phyloP scores from a whole-genome alignment of 2,888 invertebrate genomes.

The Yponomeuta evonymella region DNA sequence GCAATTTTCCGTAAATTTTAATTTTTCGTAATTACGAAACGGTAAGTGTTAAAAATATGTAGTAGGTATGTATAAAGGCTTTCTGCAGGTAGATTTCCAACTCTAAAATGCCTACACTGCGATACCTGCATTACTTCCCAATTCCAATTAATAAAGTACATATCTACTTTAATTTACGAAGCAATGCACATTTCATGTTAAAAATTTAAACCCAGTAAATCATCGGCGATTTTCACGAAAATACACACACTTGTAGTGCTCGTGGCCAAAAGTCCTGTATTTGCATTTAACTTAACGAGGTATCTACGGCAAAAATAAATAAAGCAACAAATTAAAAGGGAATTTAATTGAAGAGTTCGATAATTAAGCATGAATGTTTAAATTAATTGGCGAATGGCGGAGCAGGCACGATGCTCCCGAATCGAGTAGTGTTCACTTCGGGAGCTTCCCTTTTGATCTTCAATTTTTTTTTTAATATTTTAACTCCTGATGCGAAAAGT shows the following conservation, averaged over 20 bases:
- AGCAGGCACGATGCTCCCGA: constrained; percentile 6
- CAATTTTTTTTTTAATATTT: no score
- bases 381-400: constrained; percentile 61
- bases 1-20: no score
- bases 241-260: constrained; percentile 25
- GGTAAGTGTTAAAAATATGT: no score
- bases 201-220: constrained; percentile 23
- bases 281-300: constrained; percentile 42
- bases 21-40: no score
- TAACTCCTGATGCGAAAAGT: no score
- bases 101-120: neutral
- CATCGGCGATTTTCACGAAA: neutral
- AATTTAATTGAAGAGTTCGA: constrained; percentile 68
- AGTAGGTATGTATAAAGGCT: no score
- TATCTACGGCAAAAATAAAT: constrained; percentile 46
- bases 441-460: neutral
- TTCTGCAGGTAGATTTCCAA: no score
- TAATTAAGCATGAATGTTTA: constrained; percentile 73
- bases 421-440: constrained; percentile 3
- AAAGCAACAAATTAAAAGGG: constrained; percentile 64
- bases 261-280: constrained; percentile 38
- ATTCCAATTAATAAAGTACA: neutral
- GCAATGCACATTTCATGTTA: neutral
- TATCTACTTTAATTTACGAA: neutral
- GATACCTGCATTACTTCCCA: neutral